Conservation (phyloP, 37 sponge, comb jelly and placozoan genomes). For the Chondrilla cf. caribensis region DNA sequence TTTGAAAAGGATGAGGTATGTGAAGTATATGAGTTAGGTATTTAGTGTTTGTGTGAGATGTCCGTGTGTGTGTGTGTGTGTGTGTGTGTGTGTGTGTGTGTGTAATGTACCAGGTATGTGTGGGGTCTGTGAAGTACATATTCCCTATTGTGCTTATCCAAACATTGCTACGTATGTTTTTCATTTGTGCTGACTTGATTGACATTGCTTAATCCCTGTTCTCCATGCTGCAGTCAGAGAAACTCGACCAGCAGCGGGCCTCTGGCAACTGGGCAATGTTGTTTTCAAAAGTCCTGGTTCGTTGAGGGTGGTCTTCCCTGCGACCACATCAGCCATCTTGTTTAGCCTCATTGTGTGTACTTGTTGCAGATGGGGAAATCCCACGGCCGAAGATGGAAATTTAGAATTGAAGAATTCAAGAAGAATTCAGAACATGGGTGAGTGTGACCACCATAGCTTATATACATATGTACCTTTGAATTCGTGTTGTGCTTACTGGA, state of each 20-base stretch:
- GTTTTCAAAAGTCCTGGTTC: conserved; percentile 55
- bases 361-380: conserved; percentile 37
- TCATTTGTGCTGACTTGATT: no score
- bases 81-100: conserved; percentile 10
- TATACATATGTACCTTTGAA: neutral
- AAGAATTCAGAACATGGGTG: conserved; percentile 57
- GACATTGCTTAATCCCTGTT: no score
- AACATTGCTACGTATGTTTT: no score
- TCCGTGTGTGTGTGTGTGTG: neutral
- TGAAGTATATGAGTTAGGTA: no score
- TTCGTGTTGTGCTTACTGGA: neutral
- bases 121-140: no score
- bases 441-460: neutral
- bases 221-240: conserved; percentile 76
- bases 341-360: no score
- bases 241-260: conserved; percentile 45
- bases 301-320: conserved; percentile 1
- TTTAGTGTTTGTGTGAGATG: neutral
- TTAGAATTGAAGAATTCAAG: conserved; percentile 75
- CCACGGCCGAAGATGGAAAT: conserved; percentile 84
- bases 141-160: no score
- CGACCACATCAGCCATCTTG: no score
- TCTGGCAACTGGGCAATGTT: conserved; percentile 69
- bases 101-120: neutral
- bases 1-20: conserved; percentile 14